Conservation (phyloP, 2,113 vertebrate species). For the Edolisoma coerulescens region DNA sequence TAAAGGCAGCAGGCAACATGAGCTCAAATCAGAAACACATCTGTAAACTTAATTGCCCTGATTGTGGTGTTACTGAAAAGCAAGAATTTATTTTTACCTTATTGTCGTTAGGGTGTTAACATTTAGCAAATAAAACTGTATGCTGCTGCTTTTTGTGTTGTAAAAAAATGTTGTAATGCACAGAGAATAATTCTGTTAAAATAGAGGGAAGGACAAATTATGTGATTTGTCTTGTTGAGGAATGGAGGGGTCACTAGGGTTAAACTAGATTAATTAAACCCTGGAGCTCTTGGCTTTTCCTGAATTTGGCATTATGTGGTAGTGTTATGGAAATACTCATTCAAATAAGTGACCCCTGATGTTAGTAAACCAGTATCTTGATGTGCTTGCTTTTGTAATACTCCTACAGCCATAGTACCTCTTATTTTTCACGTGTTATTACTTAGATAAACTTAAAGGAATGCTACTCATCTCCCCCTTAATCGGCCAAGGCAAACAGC, state of each 20-base stretch:
- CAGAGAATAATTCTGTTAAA: not conserved
- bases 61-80: not conserved
- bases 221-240: not conserved
- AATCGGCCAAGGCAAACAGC: not conserved
- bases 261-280: not conserved
- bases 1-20: slow-evolving; percentile 71
- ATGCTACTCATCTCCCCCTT: not conserved
- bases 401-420: not conserved
- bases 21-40: slow-evolving; percentile 46
- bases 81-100: not conserved
- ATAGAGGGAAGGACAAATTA: not conserved
- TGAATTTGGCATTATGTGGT: not conserved
- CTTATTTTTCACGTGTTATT: not conserved
- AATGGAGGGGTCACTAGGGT: not conserved
- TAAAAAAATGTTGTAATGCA: not conserved
- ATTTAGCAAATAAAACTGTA: not conserved
- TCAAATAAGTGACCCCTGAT: not conserved
- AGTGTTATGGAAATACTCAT: not conserved
- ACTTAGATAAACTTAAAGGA: not conserved
- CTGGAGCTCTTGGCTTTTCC: not conserved
- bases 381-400: not conserved
- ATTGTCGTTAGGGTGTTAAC: not conserved
- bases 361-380: not conserved
- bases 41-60: slow-evolving; percentile 9
- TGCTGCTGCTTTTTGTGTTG: not conserved